Percentiles rank a stretch among this genome's conserved stretches.
Evolutionary conservation across 2,888 invertebrate genomes (phyloP).

Genomic region (Neuroscelio doddi): DNA sequence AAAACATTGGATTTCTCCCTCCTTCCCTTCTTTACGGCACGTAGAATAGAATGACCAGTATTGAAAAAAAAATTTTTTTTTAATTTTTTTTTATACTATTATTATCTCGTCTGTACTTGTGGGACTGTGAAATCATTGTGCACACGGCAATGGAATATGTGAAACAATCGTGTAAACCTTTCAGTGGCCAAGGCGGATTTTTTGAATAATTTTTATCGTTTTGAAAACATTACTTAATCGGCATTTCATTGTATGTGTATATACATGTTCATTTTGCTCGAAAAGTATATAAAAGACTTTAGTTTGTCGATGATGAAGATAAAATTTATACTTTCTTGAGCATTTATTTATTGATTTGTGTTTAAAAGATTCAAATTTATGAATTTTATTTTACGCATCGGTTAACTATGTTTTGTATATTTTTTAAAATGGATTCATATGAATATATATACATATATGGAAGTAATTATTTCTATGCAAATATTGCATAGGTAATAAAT

Average conservation of each 20-base stretch:
- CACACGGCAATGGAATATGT: too few species aligned
- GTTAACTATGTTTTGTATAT: neutral
- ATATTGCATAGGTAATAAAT: constrained; percentile 30
- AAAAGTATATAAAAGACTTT: neutral
- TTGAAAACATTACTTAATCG: neutral
- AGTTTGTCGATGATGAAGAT: neutral
- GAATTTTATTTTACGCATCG: neutral
- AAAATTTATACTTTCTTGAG: neutral
- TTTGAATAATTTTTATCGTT: constrained; percentile 20
- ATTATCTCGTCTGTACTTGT: constrained; percentile 2
- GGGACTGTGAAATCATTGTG: constrained; percentile 7
- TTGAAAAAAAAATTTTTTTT: constrained; percentile 20
- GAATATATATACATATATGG: constrained; percentile 17
- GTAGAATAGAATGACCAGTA: constrained; percentile 34
- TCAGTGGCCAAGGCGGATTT: constrained; percentile 24
- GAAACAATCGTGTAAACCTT: constrained; percentile 6
- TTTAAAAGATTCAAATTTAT: too few species aligned
- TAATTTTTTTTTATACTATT: too few species aligned
- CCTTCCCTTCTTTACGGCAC: constrained; percentile 15
- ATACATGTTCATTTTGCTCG: neutral
- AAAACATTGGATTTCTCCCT: constrained; percentile 44
- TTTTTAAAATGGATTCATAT: constrained; percentile 11
- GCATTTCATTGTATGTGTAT: neutral
- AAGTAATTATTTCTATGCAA: constrained; percentile 30
- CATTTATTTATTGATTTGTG: too few species aligned